These are phyloP conservation scores for Druon quercuslanigerum DNA, from an alignment of 1,140 invertebrate genomes.

Conservation along the genomic window DNA sequence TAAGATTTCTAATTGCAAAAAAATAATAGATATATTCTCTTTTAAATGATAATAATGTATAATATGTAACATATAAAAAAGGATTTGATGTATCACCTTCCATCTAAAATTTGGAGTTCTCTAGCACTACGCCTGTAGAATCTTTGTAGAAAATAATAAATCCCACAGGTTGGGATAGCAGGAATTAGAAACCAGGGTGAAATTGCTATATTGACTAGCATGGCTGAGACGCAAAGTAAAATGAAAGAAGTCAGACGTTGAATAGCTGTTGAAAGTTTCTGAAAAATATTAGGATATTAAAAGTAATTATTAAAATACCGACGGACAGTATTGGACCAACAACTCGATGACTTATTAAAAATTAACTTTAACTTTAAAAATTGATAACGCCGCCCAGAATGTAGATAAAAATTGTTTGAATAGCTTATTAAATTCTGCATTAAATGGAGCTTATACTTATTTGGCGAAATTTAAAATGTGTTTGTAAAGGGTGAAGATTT, in stretches of 20 bases:
- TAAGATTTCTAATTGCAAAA: neutral
- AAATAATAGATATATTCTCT: constrained; percentile 24
- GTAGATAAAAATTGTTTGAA: neutral
- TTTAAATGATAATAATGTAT: neutral
- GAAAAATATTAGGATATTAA: constrained; percentile 46
- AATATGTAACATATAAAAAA: constrained; percentile 31
- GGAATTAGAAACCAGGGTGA: constrained; percentile 84
- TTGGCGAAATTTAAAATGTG: neutral
- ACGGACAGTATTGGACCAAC: too few species aligned
- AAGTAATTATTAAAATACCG: neutral
- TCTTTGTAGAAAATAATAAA: constrained; percentile 83
- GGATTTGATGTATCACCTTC: constrained; percentile 46
- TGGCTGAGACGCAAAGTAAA: constrained; percentile 83
- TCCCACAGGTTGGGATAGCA: constrained; percentile 80
- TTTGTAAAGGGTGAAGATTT: too few species aligned
- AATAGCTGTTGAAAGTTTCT: constrained; percentile 87
- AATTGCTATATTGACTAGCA: constrained; percentile 82
- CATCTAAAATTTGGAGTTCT: constrained; percentile 72
- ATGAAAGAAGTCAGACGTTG: constrained; percentile 84
- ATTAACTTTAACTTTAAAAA: too few species aligned
- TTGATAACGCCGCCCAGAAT: too few species aligned
- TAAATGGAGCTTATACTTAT: neutral
- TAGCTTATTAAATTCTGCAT: neutral
- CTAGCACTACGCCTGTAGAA: constrained; percentile 84
- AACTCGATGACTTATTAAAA: too few species aligned